Conservation (phyloP, 2,113 vertebrate species). For the Strix aluco region DNA sequence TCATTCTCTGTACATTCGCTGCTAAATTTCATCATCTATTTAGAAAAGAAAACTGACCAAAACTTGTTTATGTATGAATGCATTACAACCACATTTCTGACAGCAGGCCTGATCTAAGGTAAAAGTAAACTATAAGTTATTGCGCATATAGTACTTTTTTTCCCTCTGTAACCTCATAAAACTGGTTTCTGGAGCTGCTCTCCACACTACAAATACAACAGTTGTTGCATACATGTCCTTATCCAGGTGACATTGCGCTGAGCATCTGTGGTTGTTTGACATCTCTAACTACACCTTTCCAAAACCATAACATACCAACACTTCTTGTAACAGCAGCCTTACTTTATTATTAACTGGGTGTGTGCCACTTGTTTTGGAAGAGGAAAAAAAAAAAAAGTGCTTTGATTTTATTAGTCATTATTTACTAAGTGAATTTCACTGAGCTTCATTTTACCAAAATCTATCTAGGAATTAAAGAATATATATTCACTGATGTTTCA, state of each 20-base stretch:
- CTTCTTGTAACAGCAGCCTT: neutral
- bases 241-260: neutral
- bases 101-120: neutral
- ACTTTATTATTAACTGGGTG: fast-evolving
- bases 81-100: neutral
- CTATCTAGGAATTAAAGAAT: neutral
- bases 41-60: neutral
- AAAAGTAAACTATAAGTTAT: neutral
- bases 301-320: neutral
- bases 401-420: neutral
- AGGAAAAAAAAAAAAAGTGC: neutral
- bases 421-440: neutral
- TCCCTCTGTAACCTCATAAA: neutral
- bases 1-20: neutral
- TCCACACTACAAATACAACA: neutral
- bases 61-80: neutral
- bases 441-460: neutral
- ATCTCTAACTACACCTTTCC: neutral
- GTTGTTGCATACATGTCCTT: neutral
- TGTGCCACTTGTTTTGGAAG: neutral
- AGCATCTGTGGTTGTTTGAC: neutral
- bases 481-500: neutral
- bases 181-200: neutral
- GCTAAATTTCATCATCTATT: neutral
- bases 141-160: neutral